Conservation (phyloP, 2,113 vertebrate species). For the Uria lomvia region DNA sequence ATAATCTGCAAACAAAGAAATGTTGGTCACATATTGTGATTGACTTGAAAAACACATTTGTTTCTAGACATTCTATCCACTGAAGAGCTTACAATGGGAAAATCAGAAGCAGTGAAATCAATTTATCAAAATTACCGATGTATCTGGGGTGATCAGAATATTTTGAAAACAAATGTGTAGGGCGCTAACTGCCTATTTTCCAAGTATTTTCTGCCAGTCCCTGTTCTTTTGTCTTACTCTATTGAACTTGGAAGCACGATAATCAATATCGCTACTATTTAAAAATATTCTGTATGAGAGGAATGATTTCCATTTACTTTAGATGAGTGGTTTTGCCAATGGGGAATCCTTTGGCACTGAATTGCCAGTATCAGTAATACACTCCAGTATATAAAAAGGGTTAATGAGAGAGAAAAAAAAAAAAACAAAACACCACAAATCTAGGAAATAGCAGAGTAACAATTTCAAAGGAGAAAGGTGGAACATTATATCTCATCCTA, state of each 20-base stretch:
- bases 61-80: neutral
- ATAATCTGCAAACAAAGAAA: neutral
- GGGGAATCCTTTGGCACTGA: neutral
- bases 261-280: neutral
- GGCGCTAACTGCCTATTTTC: neutral
- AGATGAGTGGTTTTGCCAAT: neutral
- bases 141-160: neutral
- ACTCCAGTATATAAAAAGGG: neutral
- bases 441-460: neutral
- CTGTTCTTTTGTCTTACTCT: neutral
- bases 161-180: neutral
- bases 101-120: neutral
- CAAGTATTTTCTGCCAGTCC: neutral
- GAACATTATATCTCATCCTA: neutral
- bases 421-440: neutral
- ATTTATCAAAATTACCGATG: neutral
- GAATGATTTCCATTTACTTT: neutral
- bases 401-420: neutral
- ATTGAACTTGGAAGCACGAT: neutral
- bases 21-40: neutral
- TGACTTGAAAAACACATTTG: neutral
- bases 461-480: constrained; percentile 2
- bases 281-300: neutral
- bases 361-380: neutral
- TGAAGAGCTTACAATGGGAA: neutral